phyloP scores from a whole-genome alignment of 2,888 invertebrate species.

The Lomographa bimaculata region DNA sequence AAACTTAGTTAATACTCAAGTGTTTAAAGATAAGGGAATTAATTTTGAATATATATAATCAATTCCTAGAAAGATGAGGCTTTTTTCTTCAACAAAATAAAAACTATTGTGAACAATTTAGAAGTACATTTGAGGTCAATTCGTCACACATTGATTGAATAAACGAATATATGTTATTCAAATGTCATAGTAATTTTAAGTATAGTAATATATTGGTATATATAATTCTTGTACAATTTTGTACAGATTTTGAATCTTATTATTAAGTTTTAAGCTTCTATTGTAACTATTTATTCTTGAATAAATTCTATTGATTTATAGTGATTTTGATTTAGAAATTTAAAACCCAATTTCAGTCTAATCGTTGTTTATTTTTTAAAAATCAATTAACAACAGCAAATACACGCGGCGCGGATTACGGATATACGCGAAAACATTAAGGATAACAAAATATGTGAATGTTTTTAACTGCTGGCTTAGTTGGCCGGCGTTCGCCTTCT shows the following conservation, averaged over 20 bases:
- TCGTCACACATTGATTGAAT: conserved; percentile 5
- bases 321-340: conserved; percentile 15
- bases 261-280: conserved; percentile 54
- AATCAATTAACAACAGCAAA: too few species aligned
- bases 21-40: conserved; percentile 22
- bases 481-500: too few species aligned
- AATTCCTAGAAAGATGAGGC: too few species aligned
- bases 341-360: neutral
- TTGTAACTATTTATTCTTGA: conserved; percentile 68
- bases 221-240: conserved; percentile 71
- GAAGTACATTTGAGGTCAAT: neutral
- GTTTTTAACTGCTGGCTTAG: too few species aligned
- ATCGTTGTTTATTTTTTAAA: too few species aligned
- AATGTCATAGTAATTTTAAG: conserved; percentile 30
- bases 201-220: conserved; percentile 32
- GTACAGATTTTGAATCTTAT: conserved; percentile 78
- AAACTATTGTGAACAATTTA: conserved; percentile 2
- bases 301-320: conserved; percentile 33
- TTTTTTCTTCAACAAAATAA: neutral
- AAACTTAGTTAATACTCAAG: conserved; percentile 54
- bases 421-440: too few species aligned
- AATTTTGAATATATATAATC: too few species aligned
- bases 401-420: too few species aligned
- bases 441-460: too few species aligned
- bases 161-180: conserved; percentile 18